phyloP scores from a whole-genome alignment of 2,888 invertebrate genomes.

The Lepidonotus clava region DNA sequence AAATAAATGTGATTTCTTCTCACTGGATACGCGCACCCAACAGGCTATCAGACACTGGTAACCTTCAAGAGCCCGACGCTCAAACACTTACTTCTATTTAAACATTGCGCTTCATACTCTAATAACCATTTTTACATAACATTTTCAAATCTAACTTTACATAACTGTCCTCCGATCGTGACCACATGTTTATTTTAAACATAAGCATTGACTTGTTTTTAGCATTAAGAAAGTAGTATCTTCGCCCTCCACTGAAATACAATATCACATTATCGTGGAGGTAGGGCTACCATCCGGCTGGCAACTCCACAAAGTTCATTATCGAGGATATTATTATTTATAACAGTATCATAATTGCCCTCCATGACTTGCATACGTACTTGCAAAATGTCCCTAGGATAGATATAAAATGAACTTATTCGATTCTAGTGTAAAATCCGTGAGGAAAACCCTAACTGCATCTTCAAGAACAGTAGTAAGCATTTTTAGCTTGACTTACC shows the following conservation, averaged over 20 bases:
- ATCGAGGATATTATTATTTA: background rate
- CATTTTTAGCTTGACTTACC: too few relatives aligned
- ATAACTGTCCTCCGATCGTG: background rate
- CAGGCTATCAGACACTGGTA: too few relatives aligned
- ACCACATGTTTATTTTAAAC: slow-evolving; percentile 12
- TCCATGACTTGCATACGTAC: background rate
- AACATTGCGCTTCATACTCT: background rate
- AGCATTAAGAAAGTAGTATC: background rate
- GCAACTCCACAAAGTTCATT: background rate
- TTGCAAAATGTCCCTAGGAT: background rate
- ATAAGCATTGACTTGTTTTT: background rate
- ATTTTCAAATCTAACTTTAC: background rate
- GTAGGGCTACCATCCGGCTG: background rate
- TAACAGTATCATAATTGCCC: background rate
- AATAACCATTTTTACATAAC: slow-evolving; percentile 27
- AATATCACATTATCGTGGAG: background rate
- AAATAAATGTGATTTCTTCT: too few relatives aligned
- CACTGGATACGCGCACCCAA: too few relatives aligned
- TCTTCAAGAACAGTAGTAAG: too few relatives aligned
- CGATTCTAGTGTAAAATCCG: too few relatives aligned
- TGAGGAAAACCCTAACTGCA: too few relatives aligned
- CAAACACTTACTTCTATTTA: too few relatives aligned
- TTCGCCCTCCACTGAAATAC: slow-evolving; percentile 6
- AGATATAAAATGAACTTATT: background rate
- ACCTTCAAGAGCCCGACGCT: too few relatives aligned